These are phyloP conservation scores for Poeciliopsis turrubarensis DNA, from an alignment of 2,113 vertebrate genomes.

Conservation along the genomic window DNA sequence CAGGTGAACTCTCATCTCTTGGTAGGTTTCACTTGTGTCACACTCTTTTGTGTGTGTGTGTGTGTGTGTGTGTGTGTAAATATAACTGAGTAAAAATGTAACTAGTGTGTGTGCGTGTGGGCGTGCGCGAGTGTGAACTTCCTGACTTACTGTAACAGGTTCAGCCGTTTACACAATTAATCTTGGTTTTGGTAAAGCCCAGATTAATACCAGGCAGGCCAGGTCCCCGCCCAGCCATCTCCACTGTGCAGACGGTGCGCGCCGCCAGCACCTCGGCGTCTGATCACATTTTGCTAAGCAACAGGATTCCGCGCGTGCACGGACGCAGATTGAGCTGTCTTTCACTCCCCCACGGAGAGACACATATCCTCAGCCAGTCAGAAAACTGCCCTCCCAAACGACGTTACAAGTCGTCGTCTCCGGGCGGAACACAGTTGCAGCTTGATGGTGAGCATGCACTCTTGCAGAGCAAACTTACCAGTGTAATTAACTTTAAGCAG, in stretches of 20 bases:
- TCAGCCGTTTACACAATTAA: constrained; percentile 57
- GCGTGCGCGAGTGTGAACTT: too few species aligned
- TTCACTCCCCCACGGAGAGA: constrained; percentile 32
- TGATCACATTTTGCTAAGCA: constrained; percentile 80
- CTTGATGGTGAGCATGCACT: constrained; percentile 68
- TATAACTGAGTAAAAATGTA: too few species aligned
- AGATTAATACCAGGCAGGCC: constrained; percentile 68
- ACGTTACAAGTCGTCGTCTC: constrained; percentile 30
- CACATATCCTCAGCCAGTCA: constrained; percentile 9
- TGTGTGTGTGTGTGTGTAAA: too few species aligned
- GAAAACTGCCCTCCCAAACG: constrained; percentile 14
- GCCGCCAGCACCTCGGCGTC: constrained; percentile 48
- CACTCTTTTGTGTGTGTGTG: too few species aligned
- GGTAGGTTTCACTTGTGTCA: too few species aligned
- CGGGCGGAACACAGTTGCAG: constrained; percentile 41
- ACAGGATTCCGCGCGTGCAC: constrained; percentile 56
- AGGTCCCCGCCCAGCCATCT: constrained; percentile 41
- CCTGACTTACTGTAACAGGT: constrained; percentile 22
- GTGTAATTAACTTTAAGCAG: constrained; percentile 28
- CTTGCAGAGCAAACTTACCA: constrained; percentile 1
- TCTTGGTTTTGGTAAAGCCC: constrained; percentile 63
- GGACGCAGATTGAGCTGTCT: constrained; percentile 20
- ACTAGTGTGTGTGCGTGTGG: too few species aligned
- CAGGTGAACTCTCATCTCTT: too few species aligned
- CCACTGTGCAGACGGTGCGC: constrained; percentile 37